Percentiles rank a stretch among this genome's conserved stretches.
Evolutionary conservation across 2,113 vertebrate genomes (phyloP).

Genomic region (Elachura formosa): DNA sequence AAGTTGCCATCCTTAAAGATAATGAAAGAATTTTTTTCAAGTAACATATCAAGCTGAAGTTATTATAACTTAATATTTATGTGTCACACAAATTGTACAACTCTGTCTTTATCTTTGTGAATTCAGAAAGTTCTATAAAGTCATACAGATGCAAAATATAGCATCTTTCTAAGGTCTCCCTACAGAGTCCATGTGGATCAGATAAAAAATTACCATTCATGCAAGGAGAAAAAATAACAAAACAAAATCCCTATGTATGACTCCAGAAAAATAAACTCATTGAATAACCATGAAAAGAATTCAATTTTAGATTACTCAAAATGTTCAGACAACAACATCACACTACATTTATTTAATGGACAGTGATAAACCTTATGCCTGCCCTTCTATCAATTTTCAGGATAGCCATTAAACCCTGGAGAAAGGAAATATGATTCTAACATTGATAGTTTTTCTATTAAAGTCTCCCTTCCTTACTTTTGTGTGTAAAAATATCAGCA

Average conservation of each 20-base stretch:
- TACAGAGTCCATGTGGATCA: not conserved
- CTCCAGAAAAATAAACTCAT: not conserved
- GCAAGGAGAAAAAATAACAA: not conserved
- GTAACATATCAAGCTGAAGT: not conserved
- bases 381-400: not conserved
- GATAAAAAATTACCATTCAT: not conserved
- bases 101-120: not conserved
- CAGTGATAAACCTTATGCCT: not conserved
- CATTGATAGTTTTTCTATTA: not conserved
- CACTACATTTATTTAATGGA: not conserved
- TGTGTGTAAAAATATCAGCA: not conserved
- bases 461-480: not conserved
- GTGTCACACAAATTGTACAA: not conserved
- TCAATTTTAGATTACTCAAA: not conserved
- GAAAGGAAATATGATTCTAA: not conserved
- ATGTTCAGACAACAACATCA: not conserved
- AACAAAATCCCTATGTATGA: not conserved
- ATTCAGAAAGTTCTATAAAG: not conserved
- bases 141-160: not conserved
- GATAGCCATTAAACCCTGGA: not conserved
- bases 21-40: conserved; percentile 55
- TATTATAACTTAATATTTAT: not conserved
- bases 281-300: not conserved
- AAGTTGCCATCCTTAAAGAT: conserved; percentile 33
- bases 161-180: not conserved